Percentiles rank a stretch among this genome's conserved stretches.
Evolutionary conservation across 2,888 invertebrate species (phyloP).

Genomic region (Oscheius sp.): DNA sequence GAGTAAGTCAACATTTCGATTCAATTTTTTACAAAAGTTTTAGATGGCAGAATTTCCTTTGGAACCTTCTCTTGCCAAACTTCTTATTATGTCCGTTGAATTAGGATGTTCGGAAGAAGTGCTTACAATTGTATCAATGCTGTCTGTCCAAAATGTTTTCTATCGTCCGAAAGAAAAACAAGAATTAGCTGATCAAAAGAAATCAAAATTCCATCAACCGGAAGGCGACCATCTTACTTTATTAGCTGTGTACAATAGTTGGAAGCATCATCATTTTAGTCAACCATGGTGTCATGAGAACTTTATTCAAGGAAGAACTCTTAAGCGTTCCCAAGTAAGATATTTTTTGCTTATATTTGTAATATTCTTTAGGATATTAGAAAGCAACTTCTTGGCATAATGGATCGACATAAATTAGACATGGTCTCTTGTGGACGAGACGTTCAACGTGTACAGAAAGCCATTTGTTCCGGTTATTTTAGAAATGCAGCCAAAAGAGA

Average conservation of each 20-base stretch:
- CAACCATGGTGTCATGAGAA: constrained; percentile 99
- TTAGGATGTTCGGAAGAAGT: constrained; percentile 97
- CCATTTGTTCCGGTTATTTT: constrained; percentile 94
- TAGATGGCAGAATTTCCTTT: constrained; percentile 99
- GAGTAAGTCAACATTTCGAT: constrained; percentile 70
- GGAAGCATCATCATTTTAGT: constrained; percentile 98
- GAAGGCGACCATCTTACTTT: constrained; percentile 98
- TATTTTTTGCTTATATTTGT: neutral
- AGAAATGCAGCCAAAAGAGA: constrained; percentile 98
- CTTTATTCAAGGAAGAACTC: constrained; percentile 94
- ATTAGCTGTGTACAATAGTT: constrained; percentile 97
- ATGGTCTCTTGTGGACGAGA: constrained; percentile 96
- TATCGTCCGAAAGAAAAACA: constrained; percentile 88
- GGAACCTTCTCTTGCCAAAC: constrained; percentile 96
- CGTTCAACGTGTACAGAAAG: constrained; percentile 94
- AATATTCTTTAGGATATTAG: constrained; percentile 85
- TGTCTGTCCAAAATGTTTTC: constrained; percentile 98
- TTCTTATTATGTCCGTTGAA: constrained; percentile 98
- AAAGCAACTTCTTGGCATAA: constrained; percentile 85
- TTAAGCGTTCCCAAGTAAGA: constrained; percentile 84
- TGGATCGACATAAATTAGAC: constrained; percentile 87
- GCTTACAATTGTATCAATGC: constrained; percentile 96
- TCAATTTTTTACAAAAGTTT: constrained; percentile 51
- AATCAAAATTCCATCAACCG: constrained; percentile 97
- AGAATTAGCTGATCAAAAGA: constrained; percentile 96